These are phyloP conservation scores for Cyanistes caeruleus DNA, from an alignment of 2,113 vertebrate species.

Conservation along the genomic window DNA sequence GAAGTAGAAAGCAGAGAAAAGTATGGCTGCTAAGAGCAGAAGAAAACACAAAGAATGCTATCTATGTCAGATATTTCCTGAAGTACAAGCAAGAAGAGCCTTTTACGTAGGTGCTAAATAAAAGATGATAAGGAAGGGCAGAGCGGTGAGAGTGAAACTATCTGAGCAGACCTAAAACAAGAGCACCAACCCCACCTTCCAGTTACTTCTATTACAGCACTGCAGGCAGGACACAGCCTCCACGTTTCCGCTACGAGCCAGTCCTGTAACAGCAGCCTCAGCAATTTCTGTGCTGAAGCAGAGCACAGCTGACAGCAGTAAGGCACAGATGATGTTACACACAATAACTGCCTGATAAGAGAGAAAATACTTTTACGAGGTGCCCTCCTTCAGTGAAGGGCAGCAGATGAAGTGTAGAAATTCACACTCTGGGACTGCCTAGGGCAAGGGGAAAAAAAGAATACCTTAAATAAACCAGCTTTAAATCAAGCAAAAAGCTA, in stretches of 20 bases:
- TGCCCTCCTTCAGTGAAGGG: neutral
- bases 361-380: neutral
- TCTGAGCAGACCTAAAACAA: neutral
- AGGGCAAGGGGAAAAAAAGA: neutral
- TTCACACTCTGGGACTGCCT: neutral
- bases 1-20: neutral
- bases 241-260: neutral
- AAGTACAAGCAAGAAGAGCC: neutral
- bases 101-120: neutral
- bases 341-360: neutral
- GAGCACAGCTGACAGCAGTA: neutral
- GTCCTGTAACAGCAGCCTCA: neutral
- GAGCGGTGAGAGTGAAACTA: neutral
- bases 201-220: neutral
- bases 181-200: neutral
- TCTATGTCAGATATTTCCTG: constrained; percentile 21
- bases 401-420: neutral
- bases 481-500: neutral
- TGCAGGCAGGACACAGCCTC: neutral
- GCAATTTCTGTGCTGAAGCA: neutral
- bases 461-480: neutral
- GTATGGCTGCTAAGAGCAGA: neutral
- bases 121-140: constrained; percentile 12
- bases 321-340: constrained; percentile 18
- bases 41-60: neutral